A percentile compares a stretch with the other conserved stretches of the same genome.
phyloP scores from a whole-genome alignment of 2,113 vertebrate genomes.

The Indri indri region DNA sequence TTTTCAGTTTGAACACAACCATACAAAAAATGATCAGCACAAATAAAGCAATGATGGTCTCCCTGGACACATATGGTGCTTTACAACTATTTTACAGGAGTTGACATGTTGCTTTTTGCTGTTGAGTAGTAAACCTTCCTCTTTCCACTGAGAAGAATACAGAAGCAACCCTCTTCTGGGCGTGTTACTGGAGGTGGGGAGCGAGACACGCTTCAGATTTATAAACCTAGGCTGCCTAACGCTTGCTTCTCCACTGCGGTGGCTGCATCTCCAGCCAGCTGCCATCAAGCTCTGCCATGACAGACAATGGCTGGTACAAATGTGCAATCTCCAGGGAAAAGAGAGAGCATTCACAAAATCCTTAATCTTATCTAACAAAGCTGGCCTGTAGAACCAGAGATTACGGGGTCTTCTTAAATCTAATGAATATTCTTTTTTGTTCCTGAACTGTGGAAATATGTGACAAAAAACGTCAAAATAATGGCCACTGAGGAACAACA shows the following conservation, averaged over 20 bases:
- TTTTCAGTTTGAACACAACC: neutral
- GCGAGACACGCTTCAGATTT: conserved; percentile 65
- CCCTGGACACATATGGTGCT: neutral
- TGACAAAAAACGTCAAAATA: neutral
- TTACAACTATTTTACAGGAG: neutral
- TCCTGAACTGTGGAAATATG: conserved; percentile 23
- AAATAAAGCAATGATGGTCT: conserved; percentile 41
- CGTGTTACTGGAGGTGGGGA: neutral
- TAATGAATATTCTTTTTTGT: conserved; percentile 72
- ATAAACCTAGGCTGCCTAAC: conserved; percentile 61
- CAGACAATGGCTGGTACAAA: conserved; percentile 71
- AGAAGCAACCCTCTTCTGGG: conserved; percentile 42
- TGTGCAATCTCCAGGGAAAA: conserved; percentile 73
- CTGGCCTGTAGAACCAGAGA: conserved; percentile 80
- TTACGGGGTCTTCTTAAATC: conserved; percentile 76
- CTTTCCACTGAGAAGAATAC: conserved; percentile 65
- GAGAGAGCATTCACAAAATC: conserved; percentile 74
- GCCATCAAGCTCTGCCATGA: conserved; percentile 75
- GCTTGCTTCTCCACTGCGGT: conserved; percentile 69
- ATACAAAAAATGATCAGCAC: conserved; percentile 71
- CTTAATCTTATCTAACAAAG: conserved; percentile 82
- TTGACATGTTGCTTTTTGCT: conserved; percentile 76
- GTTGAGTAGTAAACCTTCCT: conserved; percentile 44
- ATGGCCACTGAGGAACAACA: neutral
- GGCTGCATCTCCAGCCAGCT: conserved; percentile 79